These are phyloP conservation scores for Euthynnus affinis DNA, from an alignment of 2,797 vertebrate species.

Conservation along the genomic window DNA sequence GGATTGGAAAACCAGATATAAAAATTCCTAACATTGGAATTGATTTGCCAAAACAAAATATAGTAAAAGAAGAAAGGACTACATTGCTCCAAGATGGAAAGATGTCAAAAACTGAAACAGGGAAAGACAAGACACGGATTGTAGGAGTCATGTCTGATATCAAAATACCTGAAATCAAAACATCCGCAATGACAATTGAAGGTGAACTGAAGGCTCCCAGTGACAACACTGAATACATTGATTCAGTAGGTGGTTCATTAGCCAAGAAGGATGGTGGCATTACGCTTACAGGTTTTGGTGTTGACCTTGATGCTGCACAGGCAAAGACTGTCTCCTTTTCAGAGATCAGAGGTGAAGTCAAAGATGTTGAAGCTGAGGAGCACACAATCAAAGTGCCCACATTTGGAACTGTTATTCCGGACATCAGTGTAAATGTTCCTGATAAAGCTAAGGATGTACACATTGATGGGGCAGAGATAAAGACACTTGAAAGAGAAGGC, in stretches of 20 bases:
- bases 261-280: conserved; percentile 25
- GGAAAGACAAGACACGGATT: conserved; percentile 14
- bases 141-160: conserved; percentile 39
- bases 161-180: conserved; percentile 50
- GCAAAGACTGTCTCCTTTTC: accelerated
- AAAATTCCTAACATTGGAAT: conserved; percentile 73
- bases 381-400: conserved; percentile 37
- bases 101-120: conserved; percentile 41
- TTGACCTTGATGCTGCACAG: conserved; percentile 31
- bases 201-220: conserved; percentile 12
- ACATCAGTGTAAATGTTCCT: conserved; percentile 37
- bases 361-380: conserved; percentile 31
- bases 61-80: conserved; percentile 42
- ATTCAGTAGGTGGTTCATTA: conserved; percentile 46
- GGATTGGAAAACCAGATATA: conserved; percentile 72
- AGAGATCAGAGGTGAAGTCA: conserved; percentile 11
- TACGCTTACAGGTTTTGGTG: conserved; percentile 11
- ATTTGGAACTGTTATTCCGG: conserved; percentile 37
- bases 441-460: conserved; percentile 41
- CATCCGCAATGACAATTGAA: neutral
- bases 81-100: conserved; percentile 52
- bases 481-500: conserved; percentile 34
- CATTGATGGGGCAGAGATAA: conserved; percentile 43
- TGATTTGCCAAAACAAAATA: conserved; percentile 66
- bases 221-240: conserved; percentile 62